Base-by-base conservation (phyloP, 2,888 invertebrate genomes). In the Drosophila gaucha region DNA sequence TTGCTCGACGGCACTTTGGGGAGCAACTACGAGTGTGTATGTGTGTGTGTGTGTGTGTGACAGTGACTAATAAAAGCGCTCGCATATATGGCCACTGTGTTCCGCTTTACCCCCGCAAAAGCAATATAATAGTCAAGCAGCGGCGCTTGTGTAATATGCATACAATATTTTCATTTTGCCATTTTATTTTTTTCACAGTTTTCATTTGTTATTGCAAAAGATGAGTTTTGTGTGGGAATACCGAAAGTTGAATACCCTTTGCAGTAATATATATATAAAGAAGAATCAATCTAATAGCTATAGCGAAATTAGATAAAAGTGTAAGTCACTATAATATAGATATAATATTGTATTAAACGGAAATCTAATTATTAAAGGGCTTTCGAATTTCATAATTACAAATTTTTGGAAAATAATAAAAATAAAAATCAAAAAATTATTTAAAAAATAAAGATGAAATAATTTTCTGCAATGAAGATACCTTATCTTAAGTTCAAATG, bases 121-220 rank as follows among this genome's bases (percentile, higher is more conserved):
- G 84, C 85, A 83, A 82, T 84, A 86, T 86, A 84, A 86, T 82
- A 82, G 86, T 86, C 84, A 72, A 82, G 72, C 67, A 58, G 64
- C 70, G 58, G 55, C 68, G 55, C 73, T 63, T 44, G 73, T 70
- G 79, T 82, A 86, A 80, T 80, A 80, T 80, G 83, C 73, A 85
- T 79, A 85, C 72, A 85, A 80, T 82, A 85, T 80, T 80, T 79
- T 84, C 82, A 75, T 74, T 74, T 74, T 50, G 66, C 76, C 56
- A 67, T 73, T 69, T 67, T 78, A 57, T 78, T 82, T 80, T 67
- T 70, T 78, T 64, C 70, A 82, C 79, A 82, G 80, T 86, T 86
- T 86, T 83, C 80, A 80, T 80, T 86, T 86, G 80, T 73, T 76
- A 75, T 76, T 68, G 57, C 66, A 62, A 68, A 70, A 80, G 26